A percentile compares a stretch with the other conserved stretches of the same genome.
Evolutionary conservation across 2,888 invertebrate species (phyloP).

Genomic region (Argynnis bischoffii): DNA sequence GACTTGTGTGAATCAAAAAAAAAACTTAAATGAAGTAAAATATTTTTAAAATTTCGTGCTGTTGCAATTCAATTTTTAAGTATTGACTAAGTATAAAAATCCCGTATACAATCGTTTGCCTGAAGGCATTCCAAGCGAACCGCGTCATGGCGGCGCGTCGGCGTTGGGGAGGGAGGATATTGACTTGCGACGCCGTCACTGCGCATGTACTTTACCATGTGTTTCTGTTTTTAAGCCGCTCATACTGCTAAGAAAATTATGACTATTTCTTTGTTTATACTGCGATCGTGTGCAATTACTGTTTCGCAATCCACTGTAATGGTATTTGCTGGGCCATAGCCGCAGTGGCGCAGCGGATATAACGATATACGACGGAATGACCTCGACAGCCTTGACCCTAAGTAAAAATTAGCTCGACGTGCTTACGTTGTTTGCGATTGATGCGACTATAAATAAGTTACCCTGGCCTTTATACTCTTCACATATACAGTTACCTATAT

Average conservation of each 20-base stretch:
- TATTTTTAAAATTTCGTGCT: no score
- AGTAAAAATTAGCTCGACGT: constrained; percentile 33
- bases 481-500: constrained; percentile 4
- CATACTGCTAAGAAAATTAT: constrained; percentile 49
- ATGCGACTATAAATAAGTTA: constrained; percentile 36
- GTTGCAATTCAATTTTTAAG: background rate
- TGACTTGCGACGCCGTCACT: constrained; percentile 75
- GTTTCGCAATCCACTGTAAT: constrained; percentile 36
- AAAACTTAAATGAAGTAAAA: no score
- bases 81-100: constrained; percentile 14
- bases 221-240: constrained; percentile 73
- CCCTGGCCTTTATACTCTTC: constrained; percentile 27
- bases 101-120: constrained; percentile 53
- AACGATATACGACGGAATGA: constrained; percentile 28
- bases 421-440: constrained; percentile 33
- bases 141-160: constrained; percentile 77
- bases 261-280: constrained; percentile 45
- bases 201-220: constrained; percentile 78
- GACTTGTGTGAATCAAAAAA: no score
- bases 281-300: constrained; percentile 39
- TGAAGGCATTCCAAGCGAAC: constrained; percentile 51
- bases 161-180: constrained; percentile 75
- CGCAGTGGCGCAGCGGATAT: constrained; percentile 41
- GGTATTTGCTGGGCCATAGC: constrained; percentile 34
- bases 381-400: constrained; percentile 62